Evolutionary conservation across 2,888 invertebrate species (phyloP).

Genomic region (Himalopsyche kuldschensis): DNA sequence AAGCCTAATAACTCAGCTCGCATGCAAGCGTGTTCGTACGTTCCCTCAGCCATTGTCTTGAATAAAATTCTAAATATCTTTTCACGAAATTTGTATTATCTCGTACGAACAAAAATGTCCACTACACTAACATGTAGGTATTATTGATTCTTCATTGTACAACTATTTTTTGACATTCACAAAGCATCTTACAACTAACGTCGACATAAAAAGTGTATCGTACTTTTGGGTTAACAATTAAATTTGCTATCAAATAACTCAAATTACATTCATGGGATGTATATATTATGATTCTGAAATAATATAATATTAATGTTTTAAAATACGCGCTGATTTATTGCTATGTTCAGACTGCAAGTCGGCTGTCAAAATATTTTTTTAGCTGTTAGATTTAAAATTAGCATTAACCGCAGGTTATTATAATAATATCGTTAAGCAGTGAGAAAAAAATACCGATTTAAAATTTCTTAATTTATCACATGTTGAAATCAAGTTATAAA

Average conservation of each 20-base stretch:
- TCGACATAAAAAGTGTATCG: no score
- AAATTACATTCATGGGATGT: background rate
- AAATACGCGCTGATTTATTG: background rate
- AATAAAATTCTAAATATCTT: background rate
- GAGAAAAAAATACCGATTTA: no score
- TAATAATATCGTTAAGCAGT: no score
- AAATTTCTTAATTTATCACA: no score
- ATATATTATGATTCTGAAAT: background rate
- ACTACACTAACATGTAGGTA: background rate
- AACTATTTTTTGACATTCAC: no score
- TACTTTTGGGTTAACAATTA: no score
- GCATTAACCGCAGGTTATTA: no score
- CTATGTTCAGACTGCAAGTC: background rate
- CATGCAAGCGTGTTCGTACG: slow-evolving; percentile 77
- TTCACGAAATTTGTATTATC: background rate
- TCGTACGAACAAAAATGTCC: background rate
- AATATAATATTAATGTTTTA: background rate
- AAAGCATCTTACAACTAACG: no score
- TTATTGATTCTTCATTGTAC: background rate
- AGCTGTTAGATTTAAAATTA: background rate
- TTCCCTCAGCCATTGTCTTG: slow-evolving; percentile 61
- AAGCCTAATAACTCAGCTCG: slow-evolving; percentile 77
- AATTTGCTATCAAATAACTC: no score
- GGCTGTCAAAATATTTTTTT: background rate
- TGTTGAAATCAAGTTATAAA: no score